Conservation (phyloP, 2,797 vertebrate genomes). For the Picus viridis region DNA sequence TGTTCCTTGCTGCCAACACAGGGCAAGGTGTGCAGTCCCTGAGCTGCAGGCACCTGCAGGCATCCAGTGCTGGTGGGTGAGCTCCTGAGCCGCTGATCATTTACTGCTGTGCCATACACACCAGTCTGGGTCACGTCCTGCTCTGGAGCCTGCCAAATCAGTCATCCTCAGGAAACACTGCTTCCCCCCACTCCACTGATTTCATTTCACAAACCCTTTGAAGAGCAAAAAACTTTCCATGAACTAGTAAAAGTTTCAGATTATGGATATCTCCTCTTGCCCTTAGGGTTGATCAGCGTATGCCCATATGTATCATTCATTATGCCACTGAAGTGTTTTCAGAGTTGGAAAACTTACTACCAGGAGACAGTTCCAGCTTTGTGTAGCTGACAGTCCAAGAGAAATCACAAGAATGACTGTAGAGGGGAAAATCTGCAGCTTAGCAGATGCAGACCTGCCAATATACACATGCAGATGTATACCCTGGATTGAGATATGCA, state of each 20-base stretch:
- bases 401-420: constrained; percentile 1
- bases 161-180: background rate
- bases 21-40: rapidly evolving
- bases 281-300: background rate
- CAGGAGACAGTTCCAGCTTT: rapidly evolving
- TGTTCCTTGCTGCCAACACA: background rate
- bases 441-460: background rate
- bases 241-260: background rate
- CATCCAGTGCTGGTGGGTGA: rapidly evolving
- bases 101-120: background rate
- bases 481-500: background rate
- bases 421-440: background rate
- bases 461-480: background rate
- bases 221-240: background rate
- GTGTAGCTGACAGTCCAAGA: background rate
- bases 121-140: background rate
- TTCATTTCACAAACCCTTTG: background rate
- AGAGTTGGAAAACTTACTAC: background rate
- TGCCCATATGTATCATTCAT: background rate
- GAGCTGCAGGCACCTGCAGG: background rate
- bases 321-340: background rate
- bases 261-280: background rate
- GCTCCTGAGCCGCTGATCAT: rapidly evolving
- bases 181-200: background rate
- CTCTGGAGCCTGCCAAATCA: background rate